Evolutionary conservation across 2,113 vertebrate genomes (phyloP).

Genomic region (Glareola pratincola): DNA sequence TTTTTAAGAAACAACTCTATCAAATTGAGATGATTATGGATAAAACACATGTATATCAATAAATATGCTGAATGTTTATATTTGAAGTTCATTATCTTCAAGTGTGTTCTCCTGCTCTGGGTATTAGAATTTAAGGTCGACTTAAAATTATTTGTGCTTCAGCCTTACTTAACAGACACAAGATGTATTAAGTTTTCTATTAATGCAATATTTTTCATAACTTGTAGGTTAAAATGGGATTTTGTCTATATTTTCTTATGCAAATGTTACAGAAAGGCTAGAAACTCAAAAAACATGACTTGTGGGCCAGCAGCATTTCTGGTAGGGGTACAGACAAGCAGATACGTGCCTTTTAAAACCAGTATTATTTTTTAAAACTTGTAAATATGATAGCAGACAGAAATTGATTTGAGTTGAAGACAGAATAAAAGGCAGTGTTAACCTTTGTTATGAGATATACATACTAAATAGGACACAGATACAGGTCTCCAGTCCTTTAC

Average conservation of each 20-base stretch:
- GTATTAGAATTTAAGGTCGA: not conserved
- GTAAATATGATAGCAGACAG: not conserved
- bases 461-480: not conserved
- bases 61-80: not conserved
- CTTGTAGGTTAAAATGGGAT: not conserved
- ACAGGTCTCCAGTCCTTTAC: not conserved
- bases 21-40: not conserved
- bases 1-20: not conserved
- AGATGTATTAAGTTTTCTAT: not conserved
- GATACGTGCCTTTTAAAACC: not conserved
- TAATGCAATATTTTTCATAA: not conserved
- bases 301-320: not conserved
- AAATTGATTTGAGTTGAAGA: not conserved
- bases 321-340: not conserved
- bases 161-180: not conserved
- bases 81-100: not conserved
- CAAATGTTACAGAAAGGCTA: not conserved
- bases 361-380: not conserved
- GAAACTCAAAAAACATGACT: not conserved
- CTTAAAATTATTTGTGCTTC: not conserved
- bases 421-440: not conserved
- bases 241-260: not conserved
- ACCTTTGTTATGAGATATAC: not conserved
- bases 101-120: not conserved
- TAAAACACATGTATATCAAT: not conserved